These are phyloP conservation scores for Chymomyza costata DNA, from an alignment of 1,140 invertebrate genomes.

Conservation along the genomic window DNA sequence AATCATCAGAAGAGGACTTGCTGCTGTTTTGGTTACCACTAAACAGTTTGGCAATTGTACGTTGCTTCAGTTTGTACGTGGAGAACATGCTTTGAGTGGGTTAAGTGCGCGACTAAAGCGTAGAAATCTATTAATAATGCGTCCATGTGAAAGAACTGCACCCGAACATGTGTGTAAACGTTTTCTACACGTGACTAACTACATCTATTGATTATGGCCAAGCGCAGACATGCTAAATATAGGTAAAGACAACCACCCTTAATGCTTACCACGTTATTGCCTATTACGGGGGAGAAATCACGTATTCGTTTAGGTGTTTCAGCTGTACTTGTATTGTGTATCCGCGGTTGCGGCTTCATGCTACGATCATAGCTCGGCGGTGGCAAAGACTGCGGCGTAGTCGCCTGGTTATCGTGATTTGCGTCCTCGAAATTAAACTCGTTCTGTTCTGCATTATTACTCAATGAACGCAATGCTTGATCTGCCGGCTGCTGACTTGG, in stretches of 20 bases:
- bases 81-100: constrained; percentile 55
- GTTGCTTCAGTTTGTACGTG: constrained; percentile 18
- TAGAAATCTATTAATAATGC: no score
- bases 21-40: constrained; percentile 16
- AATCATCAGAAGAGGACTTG: constrained; percentile 63
- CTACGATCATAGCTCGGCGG: constrained; percentile 78
- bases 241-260: constrained; percentile 21
- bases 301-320: constrained; percentile 58
- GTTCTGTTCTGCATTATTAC: not conserved
- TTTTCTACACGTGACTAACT: constrained; percentile 43
- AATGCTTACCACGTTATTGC: constrained; percentile 71
- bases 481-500: not conserved
- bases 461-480: constrained; percentile 1
- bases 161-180: constrained; percentile 15
- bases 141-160: constrained; percentile 1
- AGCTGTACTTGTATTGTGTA: not conserved
- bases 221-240: constrained; percentile 33
- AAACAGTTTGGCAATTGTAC: constrained; percentile 27
- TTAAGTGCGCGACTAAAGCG: constrained; percentile 41
- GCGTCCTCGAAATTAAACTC: not conserved
- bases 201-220: constrained; percentile 45
- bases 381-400: not conserved
- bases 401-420: constrained; percentile 73
- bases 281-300: constrained; percentile 81
- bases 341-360: constrained; percentile 77